Base-by-base conservation (phyloP, 2,888 invertebrate species). In the Oxycera nigricornis region DNA sequence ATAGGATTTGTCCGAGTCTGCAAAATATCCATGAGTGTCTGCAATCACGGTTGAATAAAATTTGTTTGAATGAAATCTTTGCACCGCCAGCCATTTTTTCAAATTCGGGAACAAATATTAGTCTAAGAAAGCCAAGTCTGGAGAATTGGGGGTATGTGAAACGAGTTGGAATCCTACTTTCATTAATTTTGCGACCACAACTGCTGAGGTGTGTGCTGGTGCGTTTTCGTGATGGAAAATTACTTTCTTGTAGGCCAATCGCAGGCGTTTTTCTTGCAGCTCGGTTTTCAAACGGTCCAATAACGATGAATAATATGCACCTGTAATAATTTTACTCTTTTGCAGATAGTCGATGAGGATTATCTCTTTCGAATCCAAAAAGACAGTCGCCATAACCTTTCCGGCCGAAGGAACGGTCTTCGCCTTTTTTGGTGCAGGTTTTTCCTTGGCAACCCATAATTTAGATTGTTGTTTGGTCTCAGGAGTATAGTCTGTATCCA, bases 371-470 rank as follows among this genome's bases (percentile, higher is more conserved):
- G n/a, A n/a, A 55, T 55, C 55, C 55, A 20, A 20, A 55, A 55
- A 55, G 55, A 55, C 55, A 55, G 55, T 55, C 55, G 55, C 55
- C 55, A 55, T 55, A 17, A 24, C 24, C 55, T 55, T 24, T 55
- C 24, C 24, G 55, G 55, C 55, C 55, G 55, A 17, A 55, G n/a
- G n/a, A n/a, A n/a, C n/a, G n/a, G n/a, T n/a, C n/a, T n/a, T n/a
- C n/a, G n/a, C n/a, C n/a, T n/a, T n/a, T n/a, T n/a, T 50, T 50
- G 50, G 50, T n/a, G 3, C n/a, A 50, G 50, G 17, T 50, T 50
- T 6, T 17, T 3, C n/a, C n/a, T 50, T 9, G 50, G n/a, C 17
- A 9, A n/a, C n/a, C n/a, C 50, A 9, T 50, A n/a, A 4, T 6
- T n/a, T n/a, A n/a, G n/a, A n/a, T n/a, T n/a, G n/a, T n/a, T n/a